Evolutionary conservation across 2,888 invertebrate genomes (phyloP).

Genomic region (Microctonus brassicae): DNA sequence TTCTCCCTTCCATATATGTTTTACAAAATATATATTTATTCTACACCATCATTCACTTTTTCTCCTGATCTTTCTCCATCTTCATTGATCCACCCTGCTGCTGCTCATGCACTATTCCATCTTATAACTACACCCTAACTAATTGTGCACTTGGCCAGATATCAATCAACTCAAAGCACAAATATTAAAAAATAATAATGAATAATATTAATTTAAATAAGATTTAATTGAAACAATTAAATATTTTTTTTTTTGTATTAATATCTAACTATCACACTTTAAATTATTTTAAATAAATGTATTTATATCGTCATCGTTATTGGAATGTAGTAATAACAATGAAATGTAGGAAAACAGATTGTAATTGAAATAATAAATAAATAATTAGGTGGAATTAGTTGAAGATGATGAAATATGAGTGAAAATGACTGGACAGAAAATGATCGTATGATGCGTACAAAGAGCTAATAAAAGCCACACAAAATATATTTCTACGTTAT

Average conservation of each 20-base stretch:
- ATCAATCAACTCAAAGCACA: neutral
- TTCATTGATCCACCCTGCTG: neutral
- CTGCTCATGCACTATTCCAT: too few species aligned
- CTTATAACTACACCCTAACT: constrained; percentile 13
- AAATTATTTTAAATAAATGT: too few species aligned
- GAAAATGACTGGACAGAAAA: constrained; percentile 61
- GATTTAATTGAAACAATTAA: neutral
- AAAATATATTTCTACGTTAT: constrained; percentile 42
- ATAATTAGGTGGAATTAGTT: too few species aligned
- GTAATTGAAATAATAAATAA: too few species aligned
- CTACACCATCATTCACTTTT: neutral
- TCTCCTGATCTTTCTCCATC: neutral
- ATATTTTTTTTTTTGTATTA: too few species aligned
- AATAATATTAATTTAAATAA: neutral
- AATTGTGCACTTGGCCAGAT: neutral
- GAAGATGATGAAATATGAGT: constrained; percentile 53
- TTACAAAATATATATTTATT: neutral
- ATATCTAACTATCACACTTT: too few species aligned
- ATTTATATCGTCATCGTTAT: too few species aligned
- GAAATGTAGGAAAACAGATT: too few species aligned
- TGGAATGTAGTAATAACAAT: too few species aligned
- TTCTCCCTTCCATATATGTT: neutral
- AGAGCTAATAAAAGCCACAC: constrained; percentile 52
- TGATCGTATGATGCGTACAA: constrained; percentile 56
- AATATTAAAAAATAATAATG: neutral